Conservation (phyloP, 1,140 invertebrate species). For the Stratiolaelaps scimitus region DNA sequence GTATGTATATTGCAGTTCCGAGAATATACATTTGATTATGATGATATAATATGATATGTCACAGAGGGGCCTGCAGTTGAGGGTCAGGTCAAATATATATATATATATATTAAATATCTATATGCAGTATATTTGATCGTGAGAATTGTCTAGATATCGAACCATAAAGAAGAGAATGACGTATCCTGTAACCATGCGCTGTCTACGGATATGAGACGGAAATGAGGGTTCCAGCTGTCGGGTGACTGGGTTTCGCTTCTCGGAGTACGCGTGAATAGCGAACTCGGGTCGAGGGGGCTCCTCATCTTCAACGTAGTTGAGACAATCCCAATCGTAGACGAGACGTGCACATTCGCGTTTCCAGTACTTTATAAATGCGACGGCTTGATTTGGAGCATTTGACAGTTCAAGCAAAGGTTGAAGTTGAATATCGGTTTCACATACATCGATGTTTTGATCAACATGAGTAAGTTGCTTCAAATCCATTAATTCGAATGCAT, state of each 20-base stretch:
- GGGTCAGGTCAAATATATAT: background rate
- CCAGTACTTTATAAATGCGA: conserved; percentile 91
- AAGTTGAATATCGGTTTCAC: background rate
- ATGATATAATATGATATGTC: too few relatives aligned
- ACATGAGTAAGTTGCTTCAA: too few relatives aligned
- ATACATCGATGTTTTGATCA: too few relatives aligned
- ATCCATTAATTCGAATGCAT: too few relatives aligned
- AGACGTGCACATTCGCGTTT: conserved; percentile 79
- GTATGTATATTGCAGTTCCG: too few relatives aligned
- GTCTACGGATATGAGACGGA: conserved; percentile 42
- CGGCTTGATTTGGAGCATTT: conserved; percentile 53
- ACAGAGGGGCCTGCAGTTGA: too few relatives aligned
- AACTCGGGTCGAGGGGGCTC: conserved; percentile 53
- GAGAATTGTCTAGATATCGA: too few relatives aligned
- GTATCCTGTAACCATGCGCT: conserved; percentile 44
- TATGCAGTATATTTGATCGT: too few relatives aligned
- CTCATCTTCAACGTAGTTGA: conserved; percentile 61
- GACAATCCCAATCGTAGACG: conserved; percentile 82
- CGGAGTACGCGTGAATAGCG: conserved; percentile 43
- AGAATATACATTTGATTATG: too few relatives aligned
- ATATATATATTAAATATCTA: too few relatives aligned
- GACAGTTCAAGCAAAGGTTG: too few relatives aligned
- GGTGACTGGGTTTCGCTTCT: conserved; percentile 46
- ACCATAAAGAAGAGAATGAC: conserved; percentile 46
- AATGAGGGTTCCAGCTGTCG: conserved; percentile 50